A percentile compares a stretch with the other conserved stretches of the same genome.
Evolutionary conservation across 2,113 vertebrate species (phyloP).

Genomic region (Mirza zaza): DNA sequence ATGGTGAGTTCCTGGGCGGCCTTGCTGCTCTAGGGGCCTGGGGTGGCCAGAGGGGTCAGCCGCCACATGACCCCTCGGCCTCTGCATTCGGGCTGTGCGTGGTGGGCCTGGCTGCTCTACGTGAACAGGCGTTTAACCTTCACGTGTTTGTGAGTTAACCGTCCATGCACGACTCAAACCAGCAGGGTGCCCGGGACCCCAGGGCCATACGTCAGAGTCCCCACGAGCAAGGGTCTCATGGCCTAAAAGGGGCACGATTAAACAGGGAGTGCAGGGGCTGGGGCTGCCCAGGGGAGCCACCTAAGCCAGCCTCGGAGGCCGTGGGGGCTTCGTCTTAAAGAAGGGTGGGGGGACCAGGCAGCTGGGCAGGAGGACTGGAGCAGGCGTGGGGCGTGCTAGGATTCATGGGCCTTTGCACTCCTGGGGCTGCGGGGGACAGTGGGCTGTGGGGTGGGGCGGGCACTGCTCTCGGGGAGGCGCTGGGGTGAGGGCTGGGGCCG

Average conservation of each 20-base stretch:
- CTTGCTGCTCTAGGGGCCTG: rapidly evolving
- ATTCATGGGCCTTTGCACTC: neutral
- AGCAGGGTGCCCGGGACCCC: no score
- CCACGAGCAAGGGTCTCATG: neutral
- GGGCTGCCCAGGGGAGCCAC: neutral
- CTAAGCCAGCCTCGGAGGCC: neutral
- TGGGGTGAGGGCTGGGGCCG: neutral
- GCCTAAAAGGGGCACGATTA: no score
- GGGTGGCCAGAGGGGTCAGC: neutral
- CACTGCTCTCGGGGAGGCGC: neutral
- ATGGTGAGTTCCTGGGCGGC: slow-evolving; percentile 82
- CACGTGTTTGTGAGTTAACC: rapidly evolving
- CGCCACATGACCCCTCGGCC: no score
- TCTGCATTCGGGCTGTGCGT: neutral
- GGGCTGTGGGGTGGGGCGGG: rapidly evolving
- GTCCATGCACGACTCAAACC: rapidly evolving
- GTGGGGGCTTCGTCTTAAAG: neutral
- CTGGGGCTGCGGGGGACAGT: rapidly evolving
- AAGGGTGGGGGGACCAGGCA: neutral
- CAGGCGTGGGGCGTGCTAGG: rapidly evolving
- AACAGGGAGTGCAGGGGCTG: rapidly evolving
- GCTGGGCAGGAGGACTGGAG: neutral
- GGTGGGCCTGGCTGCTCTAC: rapidly evolving
- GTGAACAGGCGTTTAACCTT: rapidly evolving
- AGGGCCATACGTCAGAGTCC: rapidly evolving